phyloP scores from a whole-genome alignment of 2,888 invertebrate genomes.

The Tanytarsus gracilentus region DNA sequence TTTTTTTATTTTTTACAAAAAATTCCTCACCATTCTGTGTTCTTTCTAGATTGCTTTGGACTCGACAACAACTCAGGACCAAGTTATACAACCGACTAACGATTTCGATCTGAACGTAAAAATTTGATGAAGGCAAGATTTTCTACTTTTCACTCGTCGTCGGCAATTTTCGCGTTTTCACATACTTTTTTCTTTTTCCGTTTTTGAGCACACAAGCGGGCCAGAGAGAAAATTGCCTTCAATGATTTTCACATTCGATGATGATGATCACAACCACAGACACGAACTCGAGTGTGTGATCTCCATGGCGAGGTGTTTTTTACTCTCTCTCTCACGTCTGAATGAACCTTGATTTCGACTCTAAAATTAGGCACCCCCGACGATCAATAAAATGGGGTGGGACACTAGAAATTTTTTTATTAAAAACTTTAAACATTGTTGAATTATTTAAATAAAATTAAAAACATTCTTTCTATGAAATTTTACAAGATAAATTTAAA shows the following conservation, averaged over 20 bases:
- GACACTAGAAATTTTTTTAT: too few species aligned
- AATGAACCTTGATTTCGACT: constrained; percentile 22
- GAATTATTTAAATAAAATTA: too few species aligned
- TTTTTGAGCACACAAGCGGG: too few species aligned
- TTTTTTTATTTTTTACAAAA: neutral
- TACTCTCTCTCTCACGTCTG: too few species aligned
- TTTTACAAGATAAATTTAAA: too few species aligned
- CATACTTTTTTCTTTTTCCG: neutral
- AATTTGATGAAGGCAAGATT: constrained; percentile 19
- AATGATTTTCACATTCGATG: neutral
- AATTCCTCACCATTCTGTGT: constrained; percentile 23
- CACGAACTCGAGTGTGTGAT: constrained; percentile 7
- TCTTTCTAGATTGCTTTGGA: constrained; percentile 28
- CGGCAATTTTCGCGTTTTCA: constrained; percentile 18
- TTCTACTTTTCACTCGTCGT: constrained; percentile 3
- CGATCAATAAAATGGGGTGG: neutral
- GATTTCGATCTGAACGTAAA: constrained; percentile 26
- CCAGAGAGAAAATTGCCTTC: too few species aligned
- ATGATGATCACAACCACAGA: neutral
- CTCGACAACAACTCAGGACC: constrained; percentile 27
- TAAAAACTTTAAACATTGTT: too few species aligned
- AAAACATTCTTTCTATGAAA: too few species aligned
- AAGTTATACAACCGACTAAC: constrained; percentile 29
- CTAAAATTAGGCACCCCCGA: constrained; percentile 14
- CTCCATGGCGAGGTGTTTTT: too few species aligned